Evolutionary conservation across 2,113 vertebrate species (phyloP).

Genomic region (Calypte anna): DNA sequence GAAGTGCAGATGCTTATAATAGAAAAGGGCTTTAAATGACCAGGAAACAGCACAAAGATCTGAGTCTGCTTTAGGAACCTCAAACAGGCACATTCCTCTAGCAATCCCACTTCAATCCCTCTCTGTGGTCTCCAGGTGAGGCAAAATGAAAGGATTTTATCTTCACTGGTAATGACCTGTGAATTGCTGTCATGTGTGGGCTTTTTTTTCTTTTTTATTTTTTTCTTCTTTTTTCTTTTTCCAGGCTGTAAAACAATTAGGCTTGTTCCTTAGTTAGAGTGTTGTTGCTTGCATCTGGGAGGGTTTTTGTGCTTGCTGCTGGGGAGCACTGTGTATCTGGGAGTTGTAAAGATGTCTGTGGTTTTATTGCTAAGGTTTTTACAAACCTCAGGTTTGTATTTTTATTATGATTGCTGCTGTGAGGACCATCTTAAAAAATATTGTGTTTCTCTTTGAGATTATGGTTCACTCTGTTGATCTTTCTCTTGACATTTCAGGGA

Average conservation of each 20-base stretch:
- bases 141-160: not conserved
- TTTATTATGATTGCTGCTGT: conserved; percentile 43
- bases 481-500: conserved; percentile 26
- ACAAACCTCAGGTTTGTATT: conserved; percentile 58
- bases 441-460: conserved; percentile 13
- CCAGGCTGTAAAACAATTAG: conserved; percentile 29
- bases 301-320: not conserved
- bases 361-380: conserved; percentile 56
- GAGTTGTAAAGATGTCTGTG: conserved; percentile 57
- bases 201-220: not conserved
- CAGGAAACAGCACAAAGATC: not conserved
- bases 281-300: conserved; percentile 9
- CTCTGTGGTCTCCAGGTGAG: not conserved
- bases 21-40: conserved; percentile 8
- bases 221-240: not conserved
- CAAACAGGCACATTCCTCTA: not conserved
- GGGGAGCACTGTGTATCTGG: conserved; percentile 5
- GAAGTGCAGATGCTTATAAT: not conserved
- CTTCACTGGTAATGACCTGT: conserved; percentile 29
- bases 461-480: not conserved
- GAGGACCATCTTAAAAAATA: conserved; percentile 7
- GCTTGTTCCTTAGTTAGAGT: not conserved
- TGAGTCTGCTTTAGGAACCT: not conserved
- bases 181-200: conserved; percentile 18
- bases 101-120: not conserved